phyloP scores from a whole-genome alignment of 2,113 vertebrate species.

The Podarcis cretensis region DNA sequence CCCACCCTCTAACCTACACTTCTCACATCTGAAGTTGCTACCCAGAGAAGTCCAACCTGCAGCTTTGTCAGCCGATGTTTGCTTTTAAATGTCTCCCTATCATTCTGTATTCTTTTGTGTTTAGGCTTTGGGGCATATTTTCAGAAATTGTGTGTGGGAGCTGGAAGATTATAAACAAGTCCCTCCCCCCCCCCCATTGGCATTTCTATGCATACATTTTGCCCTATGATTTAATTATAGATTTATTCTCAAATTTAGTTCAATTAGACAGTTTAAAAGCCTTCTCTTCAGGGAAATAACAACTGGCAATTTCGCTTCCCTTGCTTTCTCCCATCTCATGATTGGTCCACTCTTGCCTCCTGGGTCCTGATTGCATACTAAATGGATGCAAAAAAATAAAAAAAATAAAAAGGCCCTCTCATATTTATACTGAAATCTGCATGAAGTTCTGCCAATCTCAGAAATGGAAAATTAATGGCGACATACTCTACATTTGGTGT shows the following conservation, averaged over 20 bases:
- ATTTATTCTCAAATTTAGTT: constrained; percentile 44
- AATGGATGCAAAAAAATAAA: background rate
- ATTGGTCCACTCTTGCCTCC: constrained; percentile 11
- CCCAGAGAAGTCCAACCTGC: background rate
- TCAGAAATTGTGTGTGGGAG: constrained; percentile 46
- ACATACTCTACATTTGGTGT: background rate
- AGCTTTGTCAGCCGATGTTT: constrained; percentile 37
- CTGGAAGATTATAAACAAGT: constrained; percentile 45
- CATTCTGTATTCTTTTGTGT: constrained; percentile 35
- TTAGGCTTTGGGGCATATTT: constrained; percentile 51
- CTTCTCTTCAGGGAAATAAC: constrained; percentile 40
- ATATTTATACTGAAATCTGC: constrained; percentile 20
- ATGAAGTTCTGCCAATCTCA: background rate
- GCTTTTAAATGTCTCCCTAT: constrained; percentile 41
- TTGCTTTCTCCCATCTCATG: constrained; percentile 24
- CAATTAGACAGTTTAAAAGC: constrained; percentile 52
- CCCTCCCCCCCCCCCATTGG: constrained; percentile 51
- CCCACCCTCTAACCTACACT: background rate
- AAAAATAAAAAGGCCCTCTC: background rate
- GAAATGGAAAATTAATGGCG: background rate
- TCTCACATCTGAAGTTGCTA: constrained; percentile 23
- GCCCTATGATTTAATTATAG: constrained; percentile 57
- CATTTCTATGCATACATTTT: constrained; percentile 46
- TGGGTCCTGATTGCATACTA: constrained; percentile 16
- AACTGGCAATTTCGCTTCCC: constrained; percentile 36